Percentiles rank a stretch among this genome's conserved stretches.
Evolutionary conservation across 2,888 invertebrate species (phyloP).

Genomic region (Drosophila conformis): DNA sequence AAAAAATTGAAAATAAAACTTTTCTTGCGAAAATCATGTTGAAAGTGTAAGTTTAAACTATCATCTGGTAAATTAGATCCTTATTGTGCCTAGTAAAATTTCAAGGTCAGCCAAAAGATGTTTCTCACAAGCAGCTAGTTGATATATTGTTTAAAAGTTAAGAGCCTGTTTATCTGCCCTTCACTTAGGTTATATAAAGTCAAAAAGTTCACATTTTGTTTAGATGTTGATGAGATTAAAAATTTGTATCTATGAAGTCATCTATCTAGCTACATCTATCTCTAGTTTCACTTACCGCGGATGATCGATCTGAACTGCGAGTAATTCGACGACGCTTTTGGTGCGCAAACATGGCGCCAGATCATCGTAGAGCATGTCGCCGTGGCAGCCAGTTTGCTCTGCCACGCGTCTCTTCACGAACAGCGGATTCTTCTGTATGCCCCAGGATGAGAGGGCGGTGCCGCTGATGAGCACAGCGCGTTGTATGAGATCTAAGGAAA

Average conservation of each 20-base stretch:
- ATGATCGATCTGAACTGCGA: constrained; percentile 91
- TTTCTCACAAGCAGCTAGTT: neutral
- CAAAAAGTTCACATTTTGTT: neutral
- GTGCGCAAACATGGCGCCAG: constrained; percentile 93
- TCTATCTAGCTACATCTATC: neutral
- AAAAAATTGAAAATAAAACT: too few species aligned
- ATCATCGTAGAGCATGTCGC: constrained; percentile 92
- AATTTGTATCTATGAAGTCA: neutral
- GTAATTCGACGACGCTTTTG: constrained; percentile 90
- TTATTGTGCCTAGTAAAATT: neutral
- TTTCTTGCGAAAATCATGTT: neutral
- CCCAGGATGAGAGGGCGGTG: constrained; percentile 96
- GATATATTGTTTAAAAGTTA: neutral
- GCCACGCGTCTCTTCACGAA: constrained; percentile 93
- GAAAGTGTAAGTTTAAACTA: neutral
- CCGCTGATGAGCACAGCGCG: constrained; percentile 95
- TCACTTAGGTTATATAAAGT: neutral
- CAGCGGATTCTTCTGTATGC: constrained; percentile 93
- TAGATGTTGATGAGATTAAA: neutral
- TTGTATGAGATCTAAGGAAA: constrained; percentile 90
- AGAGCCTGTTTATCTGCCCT: neutral
- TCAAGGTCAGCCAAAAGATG: neutral
- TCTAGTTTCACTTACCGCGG: constrained; percentile 86
- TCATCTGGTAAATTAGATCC: neutral
- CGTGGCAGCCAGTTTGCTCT: constrained; percentile 93